Conservation (phyloP, 2,797 vertebrate genomes). For the Etheostoma nigrum region DNA sequence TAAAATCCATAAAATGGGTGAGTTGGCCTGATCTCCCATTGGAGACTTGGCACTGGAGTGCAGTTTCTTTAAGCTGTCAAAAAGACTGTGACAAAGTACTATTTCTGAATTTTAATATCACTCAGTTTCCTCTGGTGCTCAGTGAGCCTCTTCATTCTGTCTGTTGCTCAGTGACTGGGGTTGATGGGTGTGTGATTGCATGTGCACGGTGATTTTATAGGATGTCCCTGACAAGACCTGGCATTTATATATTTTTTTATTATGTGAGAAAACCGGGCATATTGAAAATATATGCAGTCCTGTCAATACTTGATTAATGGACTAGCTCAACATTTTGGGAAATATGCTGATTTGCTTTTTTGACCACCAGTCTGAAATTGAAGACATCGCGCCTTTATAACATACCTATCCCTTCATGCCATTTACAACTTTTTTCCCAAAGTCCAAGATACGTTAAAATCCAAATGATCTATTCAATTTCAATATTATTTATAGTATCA, state of each 20-base stretch:
- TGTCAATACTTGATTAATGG: slow-evolving; percentile 2
- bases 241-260: not conserved
- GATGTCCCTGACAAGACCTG: slow-evolving; percentile 20
- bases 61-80: slow-evolving; percentile 46
- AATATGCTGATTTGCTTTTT: not conserved
- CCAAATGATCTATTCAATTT: not conserved
- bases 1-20: slow-evolving; percentile 25
- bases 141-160: slow-evolving; percentile 25
- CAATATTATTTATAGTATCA: too few relatives aligned
- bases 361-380: not conserved
- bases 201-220: slow-evolving; percentile 14
- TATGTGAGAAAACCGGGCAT: slow-evolving; percentile 7
- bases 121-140: slow-evolving; percentile 40
- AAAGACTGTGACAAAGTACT: slow-evolving; percentile 45
- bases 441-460: not conserved
- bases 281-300: slow-evolving; percentile 6
- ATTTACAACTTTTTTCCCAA: not conserved
- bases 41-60: slow-evolving; percentile 13
- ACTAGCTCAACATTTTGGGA: not conserved
- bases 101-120: slow-evolving; percentile 52
- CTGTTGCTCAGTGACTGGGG: slow-evolving; percentile 18
- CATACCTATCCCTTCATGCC: not conserved
- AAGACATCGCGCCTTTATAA: not conserved
- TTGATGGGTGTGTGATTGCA: slow-evolving; percentile 1
- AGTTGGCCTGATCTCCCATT: slow-evolving; percentile 39